Evolutionary conservation across 1,140 invertebrate genomes (phyloP), one percentile per base, ranked within the genome.

Genomic region (Eriosoma lanigerum): DNA sequence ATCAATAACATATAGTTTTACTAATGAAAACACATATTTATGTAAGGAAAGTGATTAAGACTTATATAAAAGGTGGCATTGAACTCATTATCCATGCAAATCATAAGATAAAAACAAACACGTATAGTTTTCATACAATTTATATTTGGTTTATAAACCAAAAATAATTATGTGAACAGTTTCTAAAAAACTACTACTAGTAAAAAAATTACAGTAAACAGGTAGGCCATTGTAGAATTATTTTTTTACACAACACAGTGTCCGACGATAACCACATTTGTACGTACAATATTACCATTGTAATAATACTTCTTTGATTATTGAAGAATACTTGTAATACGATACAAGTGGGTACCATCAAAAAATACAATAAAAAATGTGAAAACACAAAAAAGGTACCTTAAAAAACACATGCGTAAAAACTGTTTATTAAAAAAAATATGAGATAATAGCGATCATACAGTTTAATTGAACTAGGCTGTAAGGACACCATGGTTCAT

Each of bases 401-500:
- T 32, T 26, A 81, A 81, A 81, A 24, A 82, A 81, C 81, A 46
- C 60, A 58, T 81, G 83, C 73, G 21, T 6, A 21, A 73, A 68
- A 48, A 81, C 17, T 32, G 50, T 81, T 38, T 48, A 38, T 60
- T 56, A 54, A 70, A 56, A 19, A 81, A 52, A 24, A 44, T 50
- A 72, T 3, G 17, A 50, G 4, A 72, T 32, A 73, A 38, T 29
- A 82, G 44, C 38, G 26, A 54, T 82, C 81, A 66, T 82, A 82
- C 81, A 82, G 21, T 66, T 78, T 13, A 80, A 64, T 58, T 81
- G 76, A 21, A 82, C 62, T 26, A 60, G 17, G 73, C 85, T 83
- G 73, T 86, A 84, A 85, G 92, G 92, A 89, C 93, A 94, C 90
- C 92, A 93, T 88, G 91, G 91, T 88, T 94, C 92, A 89, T 93